Conservation (phyloP, 2,113 vertebrate genomes). For the Misgurnus mizolepis region DNA sequence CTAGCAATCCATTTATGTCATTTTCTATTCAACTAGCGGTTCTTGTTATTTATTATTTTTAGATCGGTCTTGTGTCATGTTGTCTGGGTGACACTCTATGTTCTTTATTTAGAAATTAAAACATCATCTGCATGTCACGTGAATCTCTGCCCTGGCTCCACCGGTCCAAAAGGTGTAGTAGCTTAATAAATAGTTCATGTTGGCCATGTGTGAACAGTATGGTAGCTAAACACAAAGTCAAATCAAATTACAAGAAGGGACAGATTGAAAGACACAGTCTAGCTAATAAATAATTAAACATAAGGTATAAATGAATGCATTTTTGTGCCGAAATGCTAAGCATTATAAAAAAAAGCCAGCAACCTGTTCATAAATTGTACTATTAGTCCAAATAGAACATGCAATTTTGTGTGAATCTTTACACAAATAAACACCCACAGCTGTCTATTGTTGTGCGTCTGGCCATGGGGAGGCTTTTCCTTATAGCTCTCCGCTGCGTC, state of each 20-base stretch:
- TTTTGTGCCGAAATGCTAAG: neutral
- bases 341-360: neutral
- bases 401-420: slow-evolving; percentile 32
- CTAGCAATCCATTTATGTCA: too few species aligned
- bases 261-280: neutral
- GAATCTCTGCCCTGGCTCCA: neutral
- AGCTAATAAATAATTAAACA: neutral
- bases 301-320: neutral
- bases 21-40: neutral
- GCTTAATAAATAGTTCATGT: slow-evolving; percentile 13
- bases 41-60: neutral
- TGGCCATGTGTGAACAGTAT: neutral
- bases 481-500: slow-evolving; percentile 23
- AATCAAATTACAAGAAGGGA: slow-evolving; percentile 3
- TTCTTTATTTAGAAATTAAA: slow-evolving; percentile 23
- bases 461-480: slow-evolving; percentile 31
- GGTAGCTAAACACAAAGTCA: neutral
- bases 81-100: neutral
- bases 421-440: slow-evolving; percentile 45
- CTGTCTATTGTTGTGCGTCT: slow-evolving; percentile 18
- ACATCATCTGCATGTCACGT: slow-evolving; percentile 21
- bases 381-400: slow-evolving; percentile 24
- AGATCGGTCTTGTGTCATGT: neutral
- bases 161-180: neutral
- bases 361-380: neutral